A percentile compares a stretch with the other conserved stretches of the same genome.
Evolutionary conservation across 37 sponge, comb jelly and placozoan species (phyloP).

Genomic region (Cladorhizidae sp.): DNA sequence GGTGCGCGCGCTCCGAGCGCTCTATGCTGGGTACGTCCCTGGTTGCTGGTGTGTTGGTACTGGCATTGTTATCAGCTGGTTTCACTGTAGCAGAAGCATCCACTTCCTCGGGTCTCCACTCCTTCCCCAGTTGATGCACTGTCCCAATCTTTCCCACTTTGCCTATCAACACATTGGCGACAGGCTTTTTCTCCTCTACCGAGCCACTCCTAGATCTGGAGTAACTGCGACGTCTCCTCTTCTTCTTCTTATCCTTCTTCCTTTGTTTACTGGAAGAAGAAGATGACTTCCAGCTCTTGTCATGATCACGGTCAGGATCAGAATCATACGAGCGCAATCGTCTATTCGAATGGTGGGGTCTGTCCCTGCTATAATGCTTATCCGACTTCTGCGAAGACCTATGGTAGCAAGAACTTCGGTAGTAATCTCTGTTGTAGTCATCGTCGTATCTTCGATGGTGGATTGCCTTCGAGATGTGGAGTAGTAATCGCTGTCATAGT

Average conservation of each 20-base stretch:
- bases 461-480: slow-evolving; percentile 11
- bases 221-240: not conserved
- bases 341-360: too few species aligned
- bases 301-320: too few species aligned
- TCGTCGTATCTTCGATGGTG: not conserved
- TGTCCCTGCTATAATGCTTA: not conserved
- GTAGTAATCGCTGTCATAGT: slow-evolving; percentile 2
- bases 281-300: too few species aligned
- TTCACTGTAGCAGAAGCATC: not conserved
- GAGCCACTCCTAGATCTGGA: slow-evolving; percentile 27
- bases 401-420: not conserved
- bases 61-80: not conserved
- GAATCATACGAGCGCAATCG: too few species aligned
- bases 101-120: slow-evolving; percentile 5
- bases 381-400: not conserved
- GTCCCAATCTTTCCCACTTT: slow-evolving; percentile 28
- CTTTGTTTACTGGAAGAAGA: too few species aligned
- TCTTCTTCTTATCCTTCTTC: too few species aligned
- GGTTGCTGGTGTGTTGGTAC: not conserved
- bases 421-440: not conserved
- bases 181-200: slow-evolving; percentile 12
- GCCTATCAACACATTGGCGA: slow-evolving; percentile 29
- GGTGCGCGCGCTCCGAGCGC: too few species aligned
- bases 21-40: too few species aligned
- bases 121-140: slow-evolving; percentile 15